Conservation (phyloP, 1,140 invertebrate species). For the Liolophura sinensis region DNA sequence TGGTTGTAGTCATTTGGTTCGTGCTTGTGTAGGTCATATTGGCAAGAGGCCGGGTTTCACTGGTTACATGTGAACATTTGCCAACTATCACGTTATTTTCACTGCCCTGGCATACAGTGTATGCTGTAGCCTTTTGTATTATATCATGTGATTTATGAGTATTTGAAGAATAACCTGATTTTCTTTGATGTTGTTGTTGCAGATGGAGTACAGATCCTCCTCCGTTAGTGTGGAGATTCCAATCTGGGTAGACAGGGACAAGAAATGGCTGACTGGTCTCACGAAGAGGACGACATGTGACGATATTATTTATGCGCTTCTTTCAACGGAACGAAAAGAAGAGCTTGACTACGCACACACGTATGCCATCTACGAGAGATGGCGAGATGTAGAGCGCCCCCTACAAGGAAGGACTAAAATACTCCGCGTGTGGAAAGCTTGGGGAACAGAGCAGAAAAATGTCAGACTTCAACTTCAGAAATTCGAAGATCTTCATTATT, state of each 20-base stretch:
- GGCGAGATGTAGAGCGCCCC: constrained; percentile 69
- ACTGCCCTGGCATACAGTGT: too few relatives aligned
- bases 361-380: constrained; percentile 57
- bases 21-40: too few relatives aligned
- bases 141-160: too few relatives aligned
- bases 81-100: too few relatives aligned
- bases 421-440: constrained; percentile 74
- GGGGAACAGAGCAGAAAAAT: constrained; percentile 74
- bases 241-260: constrained; percentile 74
- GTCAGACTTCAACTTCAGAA: constrained; percentile 63
- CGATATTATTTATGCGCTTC: constrained; percentile 73
- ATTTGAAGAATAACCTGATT: too few relatives aligned
- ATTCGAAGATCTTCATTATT: constrained; percentile 30
- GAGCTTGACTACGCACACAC: constrained; percentile 44
- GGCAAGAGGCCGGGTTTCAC: too few relatives aligned
- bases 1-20: too few relatives aligned
- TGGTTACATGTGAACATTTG: too few relatives aligned
- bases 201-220: constrained; percentile 15
- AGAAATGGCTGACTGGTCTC: constrained; percentile 79
- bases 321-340: constrained; percentile 55
- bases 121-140: too few relatives aligned
- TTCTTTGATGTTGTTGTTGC: neutral
- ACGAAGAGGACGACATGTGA: constrained; percentile 75
- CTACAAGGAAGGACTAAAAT: constrained; percentile 71
- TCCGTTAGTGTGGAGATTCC: constrained; percentile 66